phyloP scores from a whole-genome alignment of 1,140 invertebrate species.

The Drosophila chauvacae region DNA sequence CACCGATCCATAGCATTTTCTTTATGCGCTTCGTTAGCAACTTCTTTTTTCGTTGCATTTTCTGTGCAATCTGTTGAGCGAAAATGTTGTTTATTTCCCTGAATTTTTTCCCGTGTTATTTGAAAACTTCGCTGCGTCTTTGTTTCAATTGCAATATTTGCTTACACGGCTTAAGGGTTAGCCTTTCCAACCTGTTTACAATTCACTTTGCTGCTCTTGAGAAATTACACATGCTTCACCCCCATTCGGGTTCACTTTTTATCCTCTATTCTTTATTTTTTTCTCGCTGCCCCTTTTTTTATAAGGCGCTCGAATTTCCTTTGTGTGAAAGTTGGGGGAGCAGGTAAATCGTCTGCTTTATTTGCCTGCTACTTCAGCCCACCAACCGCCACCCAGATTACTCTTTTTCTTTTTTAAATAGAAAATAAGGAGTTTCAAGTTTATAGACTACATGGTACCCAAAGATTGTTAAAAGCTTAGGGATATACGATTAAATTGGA shows the following conservation, averaged over 20 bases:
- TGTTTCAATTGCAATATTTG: slow-evolving; percentile 61
- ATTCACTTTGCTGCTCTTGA: slow-evolving; percentile 77
- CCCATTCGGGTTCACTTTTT: slow-evolving; percentile 1
- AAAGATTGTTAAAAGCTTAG: too few relatives aligned
- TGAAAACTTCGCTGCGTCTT: slow-evolving; percentile 24
- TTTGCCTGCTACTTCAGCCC: slow-evolving; percentile 72
- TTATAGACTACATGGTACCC: not conserved
- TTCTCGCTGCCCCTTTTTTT: slow-evolving; percentile 30
- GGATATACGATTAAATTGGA: not conserved
- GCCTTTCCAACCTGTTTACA: slow-evolving; percentile 62
- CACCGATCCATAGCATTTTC: slow-evolving; percentile 2
- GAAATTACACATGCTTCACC: slow-evolving; percentile 70
- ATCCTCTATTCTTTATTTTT: slow-evolving; percentile 7
- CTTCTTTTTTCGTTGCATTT: slow-evolving; percentile 54
- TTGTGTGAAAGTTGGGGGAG: slow-evolving; percentile 35
- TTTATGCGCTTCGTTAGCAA: slow-evolving; percentile 13
- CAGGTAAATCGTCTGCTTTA: slow-evolving; percentile 81
- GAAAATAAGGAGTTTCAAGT: not conserved
- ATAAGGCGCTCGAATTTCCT: slow-evolving; percentile 71
- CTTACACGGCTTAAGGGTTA: slow-evolving; percentile 22
- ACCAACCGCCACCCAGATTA: slow-evolving; percentile 20
- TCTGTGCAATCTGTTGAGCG: slow-evolving; percentile 72
- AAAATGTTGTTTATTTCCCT: slow-evolving; percentile 27
- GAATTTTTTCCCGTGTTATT: slow-evolving; percentile 14
- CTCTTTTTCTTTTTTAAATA: not conserved